phyloP scores from a whole-genome alignment of 1,140 invertebrate genomes.

The Atta cephalotes region DNA sequence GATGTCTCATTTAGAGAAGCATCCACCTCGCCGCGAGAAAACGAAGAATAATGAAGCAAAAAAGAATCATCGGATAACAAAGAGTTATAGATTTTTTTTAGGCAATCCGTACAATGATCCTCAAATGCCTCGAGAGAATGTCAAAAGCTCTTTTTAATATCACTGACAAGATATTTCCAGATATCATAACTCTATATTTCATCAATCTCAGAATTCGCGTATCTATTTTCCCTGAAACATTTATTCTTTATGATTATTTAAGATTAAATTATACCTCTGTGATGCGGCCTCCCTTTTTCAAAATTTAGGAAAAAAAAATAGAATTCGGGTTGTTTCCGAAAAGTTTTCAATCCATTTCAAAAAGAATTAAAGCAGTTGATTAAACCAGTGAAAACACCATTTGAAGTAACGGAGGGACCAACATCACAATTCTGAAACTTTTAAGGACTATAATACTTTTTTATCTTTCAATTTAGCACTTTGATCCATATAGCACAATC shows the following conservation, averaged over 20 bases:
- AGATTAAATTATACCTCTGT: too few relatives aligned
- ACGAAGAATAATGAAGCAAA: slow-evolving; percentile 47
- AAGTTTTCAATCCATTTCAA: too few relatives aligned
- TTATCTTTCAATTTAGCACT: too few relatives aligned
- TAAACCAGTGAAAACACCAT: too few relatives aligned
- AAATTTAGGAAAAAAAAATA: too few relatives aligned
- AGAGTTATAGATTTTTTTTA: slow-evolving; percentile 43
- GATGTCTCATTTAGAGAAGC: slow-evolving; percentile 47
- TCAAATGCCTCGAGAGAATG: slow-evolving; percentile 6
- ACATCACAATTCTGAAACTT: too few relatives aligned
- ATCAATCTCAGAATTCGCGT: not conserved
- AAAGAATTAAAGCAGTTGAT: too few relatives aligned
- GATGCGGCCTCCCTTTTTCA: too few relatives aligned
- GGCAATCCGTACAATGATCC: not conserved
- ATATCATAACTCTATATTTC: slow-evolving; percentile 19
- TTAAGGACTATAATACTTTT: too few relatives aligned
- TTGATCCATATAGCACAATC: too few relatives aligned
- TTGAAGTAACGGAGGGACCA: too few relatives aligned
- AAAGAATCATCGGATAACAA: slow-evolving; percentile 22
- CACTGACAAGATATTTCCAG: slow-evolving; percentile 18
- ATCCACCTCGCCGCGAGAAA: slow-evolving; percentile 11
- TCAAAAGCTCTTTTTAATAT: not conserved
- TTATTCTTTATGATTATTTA: slow-evolving; percentile 4
- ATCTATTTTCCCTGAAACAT: not conserved
- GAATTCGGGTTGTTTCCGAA: too few relatives aligned